A percentile compares a stretch with the other conserved stretches of the same genome.
Evolutionary conservation across 2,797 vertebrate species (phyloP).

Genomic region (Neopelma chrysocephalum): DNA sequence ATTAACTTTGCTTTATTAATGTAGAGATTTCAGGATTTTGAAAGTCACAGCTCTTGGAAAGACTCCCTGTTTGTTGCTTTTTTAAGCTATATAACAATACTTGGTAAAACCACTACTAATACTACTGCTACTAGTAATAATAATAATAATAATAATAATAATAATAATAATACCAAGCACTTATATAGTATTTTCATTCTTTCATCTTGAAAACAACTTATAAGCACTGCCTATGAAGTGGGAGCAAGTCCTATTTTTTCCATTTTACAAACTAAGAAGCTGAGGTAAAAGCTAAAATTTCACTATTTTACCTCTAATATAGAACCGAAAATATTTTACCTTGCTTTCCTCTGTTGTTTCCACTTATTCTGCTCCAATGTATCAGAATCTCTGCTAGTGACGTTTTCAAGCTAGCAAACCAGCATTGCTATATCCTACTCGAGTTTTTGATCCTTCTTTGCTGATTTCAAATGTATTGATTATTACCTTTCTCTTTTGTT

Average conservation of each 20-base stretch:
- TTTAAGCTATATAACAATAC: neutral
- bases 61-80: neutral
- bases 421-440: neutral
- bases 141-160: neutral
- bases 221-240: neutral
- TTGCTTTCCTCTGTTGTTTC: neutral
- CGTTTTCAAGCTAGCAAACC: neutral
- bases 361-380: neutral
- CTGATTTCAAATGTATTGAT: neutral
- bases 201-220: neutral
- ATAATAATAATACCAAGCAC: neutral
- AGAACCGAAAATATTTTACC: neutral
- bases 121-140: neutral
- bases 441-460: neutral
- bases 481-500: neutral
- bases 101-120: neutral
- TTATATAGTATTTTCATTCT: neutral
- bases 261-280: neutral
- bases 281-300: neutral
- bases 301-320: neutral
- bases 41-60: neutral
- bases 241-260: neutral
- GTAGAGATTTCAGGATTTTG: neutral
- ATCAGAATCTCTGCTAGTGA: neutral
- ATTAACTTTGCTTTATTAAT: neutral